phyloP scores from a whole-genome alignment of 2,113 vertebrate species.

The Sporophila hypoxantha region DNA sequence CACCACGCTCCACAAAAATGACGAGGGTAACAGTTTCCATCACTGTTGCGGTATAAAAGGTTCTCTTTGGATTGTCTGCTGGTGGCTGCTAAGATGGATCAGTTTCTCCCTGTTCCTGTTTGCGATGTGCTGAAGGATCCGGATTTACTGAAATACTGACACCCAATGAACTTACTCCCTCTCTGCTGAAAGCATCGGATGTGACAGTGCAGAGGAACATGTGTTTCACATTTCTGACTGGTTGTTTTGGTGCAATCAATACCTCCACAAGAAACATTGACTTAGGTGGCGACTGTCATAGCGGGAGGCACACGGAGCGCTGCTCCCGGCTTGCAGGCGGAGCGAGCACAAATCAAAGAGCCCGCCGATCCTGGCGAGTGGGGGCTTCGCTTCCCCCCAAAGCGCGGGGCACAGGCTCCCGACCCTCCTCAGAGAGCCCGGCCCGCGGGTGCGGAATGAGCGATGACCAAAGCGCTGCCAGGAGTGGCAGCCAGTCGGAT shows the following conservation, averaged over 20 bases:
- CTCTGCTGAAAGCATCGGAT: conserved; percentile 34
- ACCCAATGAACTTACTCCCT: conserved; percentile 31
- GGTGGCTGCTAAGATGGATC: conserved; percentile 44
- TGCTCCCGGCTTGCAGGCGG: neutral
- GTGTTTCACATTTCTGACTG: conserved; percentile 61
- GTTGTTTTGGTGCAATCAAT: conserved; percentile 59
- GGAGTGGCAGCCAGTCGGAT: neutral
- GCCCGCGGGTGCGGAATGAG: conserved; percentile 33
- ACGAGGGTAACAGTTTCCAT: conserved; percentile 31
- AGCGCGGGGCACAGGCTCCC: conserved; percentile 15
- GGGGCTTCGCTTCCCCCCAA: conserved; percentile 1
- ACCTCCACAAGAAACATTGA: conserved; percentile 43
- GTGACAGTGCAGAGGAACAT: conserved; percentile 55
- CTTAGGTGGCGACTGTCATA: conserved; percentile 27
- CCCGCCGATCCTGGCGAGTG: neutral
- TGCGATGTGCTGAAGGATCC: conserved; percentile 26
- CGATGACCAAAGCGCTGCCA: conserved; percentile 23
- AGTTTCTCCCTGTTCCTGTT: neutral
- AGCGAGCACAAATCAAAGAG: conserved; percentile 33
- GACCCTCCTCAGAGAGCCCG: conserved; percentile 8
- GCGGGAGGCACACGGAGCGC: conserved; percentile 15
- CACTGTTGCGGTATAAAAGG: conserved; percentile 42
- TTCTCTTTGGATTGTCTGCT: conserved; percentile 37
- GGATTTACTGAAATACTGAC: conserved; percentile 34
- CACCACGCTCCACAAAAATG: neutral